phyloP scores from a whole-genome alignment of 2,888 invertebrate genomes.

The Agrypnus murinus region DNA sequence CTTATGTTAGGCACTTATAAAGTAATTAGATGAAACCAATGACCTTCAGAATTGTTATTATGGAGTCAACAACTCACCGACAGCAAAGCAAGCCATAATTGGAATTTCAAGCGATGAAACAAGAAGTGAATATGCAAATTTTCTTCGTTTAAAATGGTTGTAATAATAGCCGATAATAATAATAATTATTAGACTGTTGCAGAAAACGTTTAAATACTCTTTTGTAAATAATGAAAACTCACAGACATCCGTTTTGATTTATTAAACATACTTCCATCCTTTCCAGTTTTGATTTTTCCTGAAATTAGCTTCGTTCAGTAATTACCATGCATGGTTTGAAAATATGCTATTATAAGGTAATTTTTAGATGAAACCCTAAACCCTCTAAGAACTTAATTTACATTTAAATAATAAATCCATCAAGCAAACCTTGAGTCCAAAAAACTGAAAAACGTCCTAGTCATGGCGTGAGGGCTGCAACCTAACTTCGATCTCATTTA shows the following conservation, averaged over 20 bases:
- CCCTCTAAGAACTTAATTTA: conserved; percentile 18
- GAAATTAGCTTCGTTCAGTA: no score
- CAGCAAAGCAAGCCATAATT: not conserved
- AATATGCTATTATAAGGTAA: not conserved
- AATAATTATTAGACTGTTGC: not conserved
- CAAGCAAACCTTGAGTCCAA: conserved; percentile 14
- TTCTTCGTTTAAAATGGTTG: not conserved
- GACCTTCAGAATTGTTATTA: conserved; percentile 3
- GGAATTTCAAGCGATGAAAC: not conserved
- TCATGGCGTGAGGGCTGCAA: conserved; percentile 48
- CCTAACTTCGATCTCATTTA: conserved; percentile 50
- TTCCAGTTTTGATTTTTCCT: no score
- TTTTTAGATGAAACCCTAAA: conserved; percentile 2
- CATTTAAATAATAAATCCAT: conserved; percentile 43
- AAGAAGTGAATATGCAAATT: conserved; percentile 19
- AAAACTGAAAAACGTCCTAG: conserved; percentile 38
- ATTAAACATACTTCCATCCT: no score
- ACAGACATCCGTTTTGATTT: no score
- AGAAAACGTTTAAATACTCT: not conserved
- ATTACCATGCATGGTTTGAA: not conserved
- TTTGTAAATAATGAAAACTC: no score
- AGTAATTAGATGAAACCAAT: conserved; percentile 34
- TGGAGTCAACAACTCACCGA: not conserved
- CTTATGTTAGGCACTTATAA: conserved; percentile 41
- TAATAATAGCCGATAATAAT: not conserved